Evolutionary conservation across 2,888 invertebrate genomes (phyloP).

Genomic region (Drosophila neutralis): DNA sequence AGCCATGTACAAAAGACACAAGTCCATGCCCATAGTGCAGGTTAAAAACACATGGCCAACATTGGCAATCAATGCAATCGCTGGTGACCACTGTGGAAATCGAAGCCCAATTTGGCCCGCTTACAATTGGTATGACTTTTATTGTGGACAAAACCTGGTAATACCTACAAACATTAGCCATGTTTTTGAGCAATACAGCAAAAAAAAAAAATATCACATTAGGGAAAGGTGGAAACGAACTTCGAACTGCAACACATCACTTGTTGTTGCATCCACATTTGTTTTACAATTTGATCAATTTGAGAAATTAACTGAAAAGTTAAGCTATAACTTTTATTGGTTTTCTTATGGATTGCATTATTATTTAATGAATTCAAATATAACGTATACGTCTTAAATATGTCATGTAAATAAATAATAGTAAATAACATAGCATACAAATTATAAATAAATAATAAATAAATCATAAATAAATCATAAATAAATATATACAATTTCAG

Average conservation of each 20-base stretch:
- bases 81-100: conserved; percentile 53
- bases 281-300: not conserved
- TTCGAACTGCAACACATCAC: not conserved
- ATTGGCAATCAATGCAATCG: conserved; percentile 40
- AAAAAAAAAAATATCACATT: not conserved
- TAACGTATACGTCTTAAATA: not conserved
- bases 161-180: not conserved
- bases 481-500: not conserved
- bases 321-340: not conserved
- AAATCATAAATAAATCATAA: not conserved
- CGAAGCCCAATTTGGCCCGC: conserved; percentile 1
- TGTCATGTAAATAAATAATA: not conserved
- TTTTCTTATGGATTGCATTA: not conserved
- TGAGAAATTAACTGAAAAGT: not conserved
- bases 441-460: not conserved
- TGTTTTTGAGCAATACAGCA: not conserved
- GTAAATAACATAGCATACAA: not conserved
- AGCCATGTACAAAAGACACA: not conserved
- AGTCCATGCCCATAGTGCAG: conserved; percentile 73
- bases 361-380: not conserved
- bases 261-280: not conserved
- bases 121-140: conserved; percentile 1
- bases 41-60: conserved; percentile 63
- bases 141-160: not conserved
- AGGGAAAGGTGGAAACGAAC: not conserved